Evolutionary conservation across 2,797 vertebrate genomes (phyloP), one percentile per base, ranked within the genome.

Genomic region (Botia almorhae): DNA sequence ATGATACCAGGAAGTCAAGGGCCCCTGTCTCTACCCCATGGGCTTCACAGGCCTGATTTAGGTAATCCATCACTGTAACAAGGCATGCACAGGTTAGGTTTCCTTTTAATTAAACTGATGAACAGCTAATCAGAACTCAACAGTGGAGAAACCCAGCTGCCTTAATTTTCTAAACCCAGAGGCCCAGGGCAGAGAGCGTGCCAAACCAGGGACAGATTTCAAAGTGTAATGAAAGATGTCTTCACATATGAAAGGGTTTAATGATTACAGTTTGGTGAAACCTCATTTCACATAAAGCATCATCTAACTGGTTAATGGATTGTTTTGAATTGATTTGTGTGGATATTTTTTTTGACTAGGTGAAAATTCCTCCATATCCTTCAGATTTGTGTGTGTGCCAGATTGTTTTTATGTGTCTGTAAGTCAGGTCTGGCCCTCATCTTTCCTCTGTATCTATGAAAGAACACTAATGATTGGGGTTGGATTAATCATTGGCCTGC

Each of bases 81-180:
- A 82, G 85, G 87, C 88, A 81, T 87, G 82, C 83, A 82, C 76
- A 68, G 88, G 87, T 92, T 87, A 87, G 84, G 90, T 94, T 93
- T 91, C 91, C 85, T 86, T 88, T 81, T 84, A 86, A 89, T 90
- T 88, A 92, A 92, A 91, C 79, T 65, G 89, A 92, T 92, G 89
- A 89, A 87, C 89, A 76, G 84, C 87, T 82, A 84, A 92, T 91
- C 90, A 89, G 88, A 84, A 87, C 79, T 48, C 68, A 76, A 55
- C 87, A 82, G 81, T 55, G 81, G 69, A 85, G 84, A 79, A 77
- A 87, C 83, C 80, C 83, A 85, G 78, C 78, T 80, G 78, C 70
- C 77, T 63, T 78, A 69, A 72, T 19, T 82, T 33, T 65, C 46
- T 50, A 76, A 79, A 70, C 61, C 51, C 67, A 46, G 51, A 76